Evolutionary conservation across 2,888 invertebrate genomes (phyloP), one percentile per base, ranked within the genome.

Genomic region (Eumacrocentrus americanus): DNA sequence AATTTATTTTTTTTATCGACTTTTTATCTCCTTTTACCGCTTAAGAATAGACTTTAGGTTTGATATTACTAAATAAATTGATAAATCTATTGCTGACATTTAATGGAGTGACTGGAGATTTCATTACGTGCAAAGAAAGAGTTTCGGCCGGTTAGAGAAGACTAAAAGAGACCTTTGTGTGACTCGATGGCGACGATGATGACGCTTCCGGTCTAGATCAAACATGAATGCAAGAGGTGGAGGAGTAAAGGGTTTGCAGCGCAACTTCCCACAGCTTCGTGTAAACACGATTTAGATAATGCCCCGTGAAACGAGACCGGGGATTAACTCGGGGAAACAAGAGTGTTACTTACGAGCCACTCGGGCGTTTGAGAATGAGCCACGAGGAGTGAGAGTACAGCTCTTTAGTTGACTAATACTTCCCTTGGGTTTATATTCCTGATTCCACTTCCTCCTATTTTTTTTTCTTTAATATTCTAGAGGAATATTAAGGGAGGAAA

Each of bases 281-380:
- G 61, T 61, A 64, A 64, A 66, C 62, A 64, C 53, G 62, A 62
- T 64, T 64, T 61, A 62, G 64, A 64, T 66, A 64, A 66, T 62
- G 38, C 57, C 12, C 55, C 54, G 61, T 63, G 62, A 60, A 64
- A 64, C 55, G 54, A 42, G 54, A 60, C 54, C 52, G 22, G 14
- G 29, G 34, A 54, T 54, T 54, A 54, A n/a, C 44, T 54, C n/a
- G n/a, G 38, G 20, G 42, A 54, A 44, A 42, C 25, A 51, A 34
- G 37, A 18, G 16, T 35, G 25, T 54, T 42, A 54, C 18, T 42
- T 46, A 14, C 38, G 23, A 38, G 12, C 51, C 51, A 23, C 38
- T 37, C 22, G 23, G 37, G 51, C 9, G 35, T 51, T 48, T 48
- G 16, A 42, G 20, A 20, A 5, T 7, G 20, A 42, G 20, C 20